Percentiles rank a stretch among this genome's conserved stretches.
phyloP scores from a whole-genome alignment of 2,797 vertebrate species.

The Enteromius thamalakanensis region DNA sequence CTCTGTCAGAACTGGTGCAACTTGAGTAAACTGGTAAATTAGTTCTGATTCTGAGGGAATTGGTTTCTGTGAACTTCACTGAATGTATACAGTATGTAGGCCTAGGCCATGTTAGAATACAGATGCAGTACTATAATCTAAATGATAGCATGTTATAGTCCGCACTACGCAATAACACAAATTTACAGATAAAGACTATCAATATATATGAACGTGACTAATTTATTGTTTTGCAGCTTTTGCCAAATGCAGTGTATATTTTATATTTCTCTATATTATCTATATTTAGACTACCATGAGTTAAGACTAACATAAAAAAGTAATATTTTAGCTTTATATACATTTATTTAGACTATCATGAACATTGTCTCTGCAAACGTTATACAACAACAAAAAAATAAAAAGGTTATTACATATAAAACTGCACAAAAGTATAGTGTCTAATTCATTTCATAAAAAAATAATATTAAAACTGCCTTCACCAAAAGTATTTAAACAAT shows the following conservation, averaged over 20 bases:
- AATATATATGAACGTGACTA: too few species aligned
- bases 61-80: constrained; percentile 35
- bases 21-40: constrained; percentile 26
- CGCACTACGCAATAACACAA: too few species aligned
- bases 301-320: too few species aligned
- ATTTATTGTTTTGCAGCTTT: neutral
- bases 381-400: neutral
- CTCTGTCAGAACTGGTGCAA: neutral
- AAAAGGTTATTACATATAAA: neutral
- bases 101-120: neutral
- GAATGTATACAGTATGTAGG: neutral
- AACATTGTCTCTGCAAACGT: neutral
- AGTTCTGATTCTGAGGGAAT: constrained; percentile 43
- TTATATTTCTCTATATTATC: neutral
- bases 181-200: neutral
- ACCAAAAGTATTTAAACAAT: neutral
- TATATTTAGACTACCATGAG: too few species aligned
- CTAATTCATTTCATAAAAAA: neutral
- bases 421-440: neutral
- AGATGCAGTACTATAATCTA: constrained; percentile 2
- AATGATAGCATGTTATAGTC: neutral
- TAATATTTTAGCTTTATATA: too few species aligned
- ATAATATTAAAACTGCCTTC: neutral
- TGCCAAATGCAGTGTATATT: neutral
- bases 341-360: too few species aligned